Base-by-base conservation (phyloP, 2,797 vertebrate species). In the Rhyacichthys aspro region DNA sequence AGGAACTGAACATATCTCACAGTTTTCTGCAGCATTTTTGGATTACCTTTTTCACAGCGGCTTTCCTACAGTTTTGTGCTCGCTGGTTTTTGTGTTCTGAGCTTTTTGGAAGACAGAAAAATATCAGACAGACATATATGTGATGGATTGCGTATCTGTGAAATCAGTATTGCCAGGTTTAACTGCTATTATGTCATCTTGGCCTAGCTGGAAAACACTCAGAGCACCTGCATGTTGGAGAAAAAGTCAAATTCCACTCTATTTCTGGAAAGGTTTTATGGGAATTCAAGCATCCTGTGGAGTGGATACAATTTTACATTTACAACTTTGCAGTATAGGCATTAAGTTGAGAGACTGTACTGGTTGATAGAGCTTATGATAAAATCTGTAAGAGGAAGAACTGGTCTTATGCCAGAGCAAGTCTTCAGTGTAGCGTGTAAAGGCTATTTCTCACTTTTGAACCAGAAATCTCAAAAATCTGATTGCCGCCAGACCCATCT, bases 301-400 rank as follows among this genome's bases (percentile, higher is more conserved):
- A 52, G 41, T 42, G 11, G 41, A 33, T 17, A n/a, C 39, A 43
- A 32, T 16, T 34, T 55, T 42, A 38, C 19, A 59, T 48, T 32
- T 54, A 52, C 48, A 56, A 45, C 49, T 43, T 32, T 11, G 48
- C 17, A 34, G 52, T 47, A 8, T 32, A 36, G 59, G 23, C 61
- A 55, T 55, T 55, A 57, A 61, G 45, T 42, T 50, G 46, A 63
- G 15, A 49, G 57, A 59, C 39, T 65, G 60, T 66, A 76, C 56
- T 58, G 1, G 2, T n/a, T 55, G 61, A 72, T 59, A 36, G 49
- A 74, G 52, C 28, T 28, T 10, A 59, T 63, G 57, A 38, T 61
- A 55, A 67, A 67, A 58, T 23, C 34, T 39, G 45, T 61, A 61
- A 81, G 61, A 53, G 66, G 5, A 56, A 39, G 33, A 41, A 9